Conservation (phyloP, 2,888 invertebrate genomes). For the Odontocerum albicorne region DNA sequence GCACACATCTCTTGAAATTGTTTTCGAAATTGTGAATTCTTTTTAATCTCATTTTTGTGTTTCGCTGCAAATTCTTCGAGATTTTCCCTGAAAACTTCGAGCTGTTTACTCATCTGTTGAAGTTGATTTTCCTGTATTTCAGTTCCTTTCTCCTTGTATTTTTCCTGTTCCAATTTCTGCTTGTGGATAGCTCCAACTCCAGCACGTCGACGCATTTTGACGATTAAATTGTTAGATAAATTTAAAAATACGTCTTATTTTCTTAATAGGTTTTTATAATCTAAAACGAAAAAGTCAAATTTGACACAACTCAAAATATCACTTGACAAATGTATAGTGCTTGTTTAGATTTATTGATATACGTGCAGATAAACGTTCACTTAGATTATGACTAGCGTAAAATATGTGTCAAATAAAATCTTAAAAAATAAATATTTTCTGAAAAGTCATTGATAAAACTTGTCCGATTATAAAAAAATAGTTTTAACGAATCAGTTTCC, state of each 20-base stretch:
- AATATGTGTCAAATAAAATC: too few species aligned
- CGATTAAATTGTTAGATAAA: neutral
- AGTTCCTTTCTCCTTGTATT: slow-evolving; percentile 88
- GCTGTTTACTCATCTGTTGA: slow-evolving; percentile 90
- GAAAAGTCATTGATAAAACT: too few species aligned
- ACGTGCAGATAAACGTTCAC: too few species aligned
- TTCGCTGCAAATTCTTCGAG: slow-evolving; percentile 95
- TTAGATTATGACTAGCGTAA: too few species aligned
- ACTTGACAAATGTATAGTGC: neutral
- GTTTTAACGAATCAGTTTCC: too few species aligned
- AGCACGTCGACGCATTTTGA: slow-evolving; percentile 73
- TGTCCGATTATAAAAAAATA: too few species aligned
- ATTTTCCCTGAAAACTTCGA: slow-evolving; percentile 89
- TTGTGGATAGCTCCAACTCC: slow-evolving; percentile 91
- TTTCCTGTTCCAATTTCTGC: slow-evolving; percentile 83
- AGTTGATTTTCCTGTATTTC: slow-evolving; percentile 92
- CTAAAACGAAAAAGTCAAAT: too few species aligned
- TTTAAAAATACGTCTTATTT: too few species aligned
- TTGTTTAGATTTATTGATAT: neutral
- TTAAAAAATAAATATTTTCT: too few species aligned
- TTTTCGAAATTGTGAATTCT: slow-evolving; percentile 89
- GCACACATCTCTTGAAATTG: slow-evolving; percentile 99
- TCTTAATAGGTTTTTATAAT: neutral
- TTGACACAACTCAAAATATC: neutral
- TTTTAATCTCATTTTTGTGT: slow-evolving; percentile 92